phyloP scores from a whole-genome alignment of 2,888 invertebrate genomes.

The Hypena proboscidalis region DNA sequence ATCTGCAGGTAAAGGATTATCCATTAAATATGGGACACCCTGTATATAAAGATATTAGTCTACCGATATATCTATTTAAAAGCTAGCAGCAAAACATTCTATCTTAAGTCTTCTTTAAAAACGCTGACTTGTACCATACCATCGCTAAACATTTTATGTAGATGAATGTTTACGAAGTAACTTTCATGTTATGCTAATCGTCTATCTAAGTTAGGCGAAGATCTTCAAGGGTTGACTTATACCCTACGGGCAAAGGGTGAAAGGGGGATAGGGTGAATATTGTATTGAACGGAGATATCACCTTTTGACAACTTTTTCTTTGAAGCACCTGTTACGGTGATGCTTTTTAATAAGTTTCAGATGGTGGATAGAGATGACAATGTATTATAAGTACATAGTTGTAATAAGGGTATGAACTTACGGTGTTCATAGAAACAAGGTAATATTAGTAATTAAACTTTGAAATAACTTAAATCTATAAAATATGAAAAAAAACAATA shows the following conservation, averaged over 20 bases:
- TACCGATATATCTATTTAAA: too few species aligned
- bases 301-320: conserved; percentile 49
- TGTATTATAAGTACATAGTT: too few species aligned
- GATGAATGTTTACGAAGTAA: conserved; percentile 21
- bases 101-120: too few species aligned
- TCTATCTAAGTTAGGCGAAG: conserved; percentile 42
- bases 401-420: background rate
- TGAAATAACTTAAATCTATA: too few species aligned
- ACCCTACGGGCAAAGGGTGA: conserved; percentile 16
- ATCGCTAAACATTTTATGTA: conserved; percentile 11
- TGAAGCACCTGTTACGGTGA: conserved; percentile 47
- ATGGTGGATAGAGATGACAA: too few species aligned
- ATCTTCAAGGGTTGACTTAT: conserved; percentile 36
- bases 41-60: too few species aligned
- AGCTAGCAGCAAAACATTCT: too few species aligned
- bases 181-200: conserved; percentile 45
- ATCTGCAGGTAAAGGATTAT: too few species aligned
- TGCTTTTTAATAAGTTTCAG: conserved; percentile 32
- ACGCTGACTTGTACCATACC: conserved; percentile 4
- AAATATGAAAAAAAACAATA: too few species aligned
- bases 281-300: conserved; percentile 39
- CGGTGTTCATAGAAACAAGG: too few species aligned
- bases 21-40: too few species aligned
- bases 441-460: too few species aligned
- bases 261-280: conserved; percentile 39